phyloP scores from a whole-genome alignment of 2,888 invertebrate species.

The Lapara coniferarum region DNA sequence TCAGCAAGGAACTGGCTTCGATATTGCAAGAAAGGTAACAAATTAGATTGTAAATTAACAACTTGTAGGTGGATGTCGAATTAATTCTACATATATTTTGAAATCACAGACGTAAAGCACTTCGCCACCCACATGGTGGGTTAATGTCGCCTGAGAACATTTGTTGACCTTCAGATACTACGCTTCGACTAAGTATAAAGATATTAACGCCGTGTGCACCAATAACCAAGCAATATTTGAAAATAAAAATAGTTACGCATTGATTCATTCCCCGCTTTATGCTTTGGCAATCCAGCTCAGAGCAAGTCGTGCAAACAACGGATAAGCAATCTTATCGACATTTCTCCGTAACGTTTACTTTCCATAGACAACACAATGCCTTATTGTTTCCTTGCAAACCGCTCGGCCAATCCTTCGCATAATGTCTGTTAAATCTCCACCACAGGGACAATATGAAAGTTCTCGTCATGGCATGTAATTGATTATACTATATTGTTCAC shows the following conservation, averaged over 20 bases:
- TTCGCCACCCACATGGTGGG: constrained; percentile 26
- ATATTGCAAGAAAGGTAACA: constrained; percentile 95
- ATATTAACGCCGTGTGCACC: constrained; percentile 33
- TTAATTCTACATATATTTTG: constrained; percentile 20
- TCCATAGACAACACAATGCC: constrained; percentile 63
- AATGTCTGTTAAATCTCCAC: constrained; percentile 32
- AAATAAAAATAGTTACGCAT: constrained; percentile 41
- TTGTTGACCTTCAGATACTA: constrained; percentile 34
- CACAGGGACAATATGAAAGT: constrained; percentile 46
- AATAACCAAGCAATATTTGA: constrained; percentile 37
- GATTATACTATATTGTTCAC: constrained; percentile 46
- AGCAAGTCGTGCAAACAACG: constrained; percentile 45
- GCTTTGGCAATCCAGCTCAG: constrained; percentile 36
- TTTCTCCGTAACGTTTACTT: constrained; percentile 59
- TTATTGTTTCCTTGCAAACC: constrained; percentile 59
- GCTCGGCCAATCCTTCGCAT: constrained; percentile 45
- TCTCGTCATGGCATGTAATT: constrained; percentile 47
- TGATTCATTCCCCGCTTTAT: constrained; percentile 38
- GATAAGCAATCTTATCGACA: constrained; percentile 65
- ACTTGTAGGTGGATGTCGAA: constrained; percentile 8
- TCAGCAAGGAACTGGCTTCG: constrained; percentile 94
- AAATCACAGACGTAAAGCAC: constrained; percentile 29
- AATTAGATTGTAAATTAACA: constrained; percentile 13
- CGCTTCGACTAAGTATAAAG: constrained; percentile 20
- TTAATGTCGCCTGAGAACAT: constrained; percentile 21